Conservation (phyloP, 2,113 vertebrate species). For the Tonatia bakeri region DNA sequence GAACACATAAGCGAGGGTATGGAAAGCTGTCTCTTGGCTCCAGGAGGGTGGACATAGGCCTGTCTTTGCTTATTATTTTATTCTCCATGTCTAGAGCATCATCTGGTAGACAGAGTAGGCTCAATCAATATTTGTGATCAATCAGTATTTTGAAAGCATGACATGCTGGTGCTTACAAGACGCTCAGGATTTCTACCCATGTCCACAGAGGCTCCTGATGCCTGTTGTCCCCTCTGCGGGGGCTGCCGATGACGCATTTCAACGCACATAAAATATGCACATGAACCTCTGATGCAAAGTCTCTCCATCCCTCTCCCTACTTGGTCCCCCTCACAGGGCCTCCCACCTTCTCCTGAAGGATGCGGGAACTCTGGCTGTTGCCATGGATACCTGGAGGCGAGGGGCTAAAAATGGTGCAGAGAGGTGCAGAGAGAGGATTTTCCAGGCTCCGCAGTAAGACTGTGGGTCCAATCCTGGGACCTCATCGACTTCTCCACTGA, state of each 20-base stretch:
- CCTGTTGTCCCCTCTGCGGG: background rate
- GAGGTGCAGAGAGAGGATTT: background rate
- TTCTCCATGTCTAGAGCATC: background rate
- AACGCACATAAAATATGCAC: background rate
- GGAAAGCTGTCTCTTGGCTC: background rate
- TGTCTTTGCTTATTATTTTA: background rate
- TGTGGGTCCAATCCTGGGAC: background rate
- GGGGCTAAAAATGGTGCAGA: background rate
- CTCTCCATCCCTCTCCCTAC: background rate
- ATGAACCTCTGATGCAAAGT: fast-evolving
- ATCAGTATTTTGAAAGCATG: background rate
- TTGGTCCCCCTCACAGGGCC: background rate
- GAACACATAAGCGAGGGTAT: fast-evolving
- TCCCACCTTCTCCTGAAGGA: background rate
- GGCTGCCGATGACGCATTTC: background rate
- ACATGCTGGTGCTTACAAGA: background rate
- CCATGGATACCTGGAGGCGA: slow-evolving; percentile 31
- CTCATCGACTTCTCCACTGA: background rate
- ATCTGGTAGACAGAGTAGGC: background rate
- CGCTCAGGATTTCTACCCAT: background rate
- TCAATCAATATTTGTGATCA: background rate
- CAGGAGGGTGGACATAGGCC: background rate
- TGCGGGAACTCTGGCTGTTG: background rate
- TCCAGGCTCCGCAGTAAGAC: background rate
- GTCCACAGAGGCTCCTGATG: background rate